Percentiles rank a stretch among this genome's conserved stretches.
phyloP scores from a whole-genome alignment of 2,113 vertebrate genomes.

The Taxidea taxus region DNA sequence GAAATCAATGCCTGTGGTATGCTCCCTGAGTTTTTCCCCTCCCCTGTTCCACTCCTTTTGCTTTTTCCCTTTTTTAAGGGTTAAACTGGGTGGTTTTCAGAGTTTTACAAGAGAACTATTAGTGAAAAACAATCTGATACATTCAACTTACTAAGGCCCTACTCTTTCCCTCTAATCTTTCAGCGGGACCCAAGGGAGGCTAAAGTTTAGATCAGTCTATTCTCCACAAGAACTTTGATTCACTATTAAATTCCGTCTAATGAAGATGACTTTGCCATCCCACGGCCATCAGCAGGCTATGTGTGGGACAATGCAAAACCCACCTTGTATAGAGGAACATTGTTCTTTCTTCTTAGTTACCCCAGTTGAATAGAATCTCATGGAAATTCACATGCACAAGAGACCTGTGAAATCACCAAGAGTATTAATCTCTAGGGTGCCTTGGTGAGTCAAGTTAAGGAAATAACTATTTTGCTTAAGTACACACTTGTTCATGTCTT shows the following conservation, averaged over 20 bases:
- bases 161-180: slow-evolving; percentile 98
- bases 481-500: slow-evolving; percentile 65
- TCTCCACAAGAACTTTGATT: slow-evolving; percentile 99
- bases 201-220: slow-evolving; percentile 96
- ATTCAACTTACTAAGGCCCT: slow-evolving; percentile 95
- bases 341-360: slow-evolving; percentile 86
- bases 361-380: slow-evolving; percentile 76
- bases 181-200: slow-evolving; percentile 98
- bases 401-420: slow-evolving; percentile 81
- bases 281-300: slow-evolving; percentile 88
- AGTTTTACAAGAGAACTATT: slow-evolving; percentile 84
- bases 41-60: neutral
- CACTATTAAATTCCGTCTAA: slow-evolving; percentile 99
- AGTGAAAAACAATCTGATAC: slow-evolving; percentile 98
- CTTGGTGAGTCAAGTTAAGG: slow-evolving; percentile 60
- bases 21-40: neutral
- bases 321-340: slow-evolving; percentile 89
- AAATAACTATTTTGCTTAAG: slow-evolving; percentile 68
- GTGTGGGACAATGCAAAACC: slow-evolving; percentile 85
- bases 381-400: slow-evolving; percentile 80
- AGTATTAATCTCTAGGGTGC: slow-evolving; percentile 78
- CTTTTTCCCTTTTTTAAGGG: slow-evolving; percentile 77
- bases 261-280: slow-evolving; percentile 93
- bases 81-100: slow-evolving; percentile 85
- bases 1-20: neutral